phyloP scores from a whole-genome alignment of 2,888 invertebrate species.

The Diarsia dahlii region DNA sequence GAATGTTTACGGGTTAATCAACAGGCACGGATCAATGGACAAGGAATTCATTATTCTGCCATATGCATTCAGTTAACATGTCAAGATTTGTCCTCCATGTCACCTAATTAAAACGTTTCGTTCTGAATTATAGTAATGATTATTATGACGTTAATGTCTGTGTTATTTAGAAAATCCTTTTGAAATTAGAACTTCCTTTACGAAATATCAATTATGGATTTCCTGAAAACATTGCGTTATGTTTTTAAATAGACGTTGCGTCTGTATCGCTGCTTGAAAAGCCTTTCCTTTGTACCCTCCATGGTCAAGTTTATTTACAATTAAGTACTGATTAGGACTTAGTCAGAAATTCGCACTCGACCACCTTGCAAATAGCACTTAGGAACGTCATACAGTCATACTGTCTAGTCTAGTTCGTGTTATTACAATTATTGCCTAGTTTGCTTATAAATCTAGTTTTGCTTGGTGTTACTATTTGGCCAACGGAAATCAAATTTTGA shows the following conservation, averaged over 20 bases:
- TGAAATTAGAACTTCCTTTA: constrained; percentile 27
- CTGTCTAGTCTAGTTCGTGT: not conserved
- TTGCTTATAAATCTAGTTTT: not conserved
- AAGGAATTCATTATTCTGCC: constrained; percentile 76
- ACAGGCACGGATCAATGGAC: constrained; percentile 74
- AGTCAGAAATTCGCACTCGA: constrained; percentile 14
- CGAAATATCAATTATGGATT: constrained; percentile 6
- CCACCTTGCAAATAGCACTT: not conserved
- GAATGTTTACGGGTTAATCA: constrained; percentile 85
- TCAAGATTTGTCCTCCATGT: constrained; percentile 46
- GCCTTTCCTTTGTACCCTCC: not conserved
- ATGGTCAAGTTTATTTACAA: constrained; percentile 15
- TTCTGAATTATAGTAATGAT: constrained; percentile 52
- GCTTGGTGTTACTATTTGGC: no score
- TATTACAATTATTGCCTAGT: constrained; percentile 1
- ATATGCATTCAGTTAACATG: constrained; percentile 67
- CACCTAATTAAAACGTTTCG: constrained; percentile 48
- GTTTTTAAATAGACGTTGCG: constrained; percentile 32
- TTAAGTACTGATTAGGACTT: constrained; percentile 16
- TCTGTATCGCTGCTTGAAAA: not conserved
- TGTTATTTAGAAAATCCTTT: constrained; percentile 36
- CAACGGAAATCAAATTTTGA: not conserved
- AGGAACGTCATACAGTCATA: no score
- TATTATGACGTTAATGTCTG: constrained; percentile 43
- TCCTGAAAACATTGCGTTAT: constrained; percentile 24